Evolutionary conservation across 2,888 invertebrate genomes (phyloP).

Genomic region (Sericinus montela): DNA sequence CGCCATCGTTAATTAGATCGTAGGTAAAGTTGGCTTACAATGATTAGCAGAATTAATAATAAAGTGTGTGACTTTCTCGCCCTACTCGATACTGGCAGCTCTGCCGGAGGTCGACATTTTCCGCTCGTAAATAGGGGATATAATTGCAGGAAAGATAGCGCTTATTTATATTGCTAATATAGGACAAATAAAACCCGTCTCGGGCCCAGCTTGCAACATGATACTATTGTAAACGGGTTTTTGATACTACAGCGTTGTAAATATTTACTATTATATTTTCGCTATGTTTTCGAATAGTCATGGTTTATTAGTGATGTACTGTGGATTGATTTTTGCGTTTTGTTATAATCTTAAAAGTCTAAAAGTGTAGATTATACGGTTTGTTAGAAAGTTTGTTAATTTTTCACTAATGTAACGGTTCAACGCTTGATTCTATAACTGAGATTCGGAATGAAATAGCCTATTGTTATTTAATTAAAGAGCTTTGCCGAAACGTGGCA

Average conservation of each 20-base stretch:
- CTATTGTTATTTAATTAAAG: too few relatives aligned
- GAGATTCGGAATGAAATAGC: too few relatives aligned
- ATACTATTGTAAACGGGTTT: neutral
- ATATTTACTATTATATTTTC: conserved; percentile 6
- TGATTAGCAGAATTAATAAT: conserved; percentile 47
- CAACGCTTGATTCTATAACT: too few relatives aligned
- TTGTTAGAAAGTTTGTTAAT: too few relatives aligned
- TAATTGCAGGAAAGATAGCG: conserved; percentile 60
- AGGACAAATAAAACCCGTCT: conserved; percentile 29
- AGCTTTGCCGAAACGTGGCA: too few relatives aligned
- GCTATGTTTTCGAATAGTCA: neutral
- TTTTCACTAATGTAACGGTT: too few relatives aligned
- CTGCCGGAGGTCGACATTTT: conserved; percentile 52
- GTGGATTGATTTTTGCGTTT: too few relatives aligned
- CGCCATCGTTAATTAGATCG: conserved; percentile 15
- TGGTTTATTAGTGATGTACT: too few relatives aligned
- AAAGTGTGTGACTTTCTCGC: conserved; percentile 29
- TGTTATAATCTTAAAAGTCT: too few relatives aligned
- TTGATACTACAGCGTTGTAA: neutral
- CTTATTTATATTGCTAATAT: conserved; percentile 48
- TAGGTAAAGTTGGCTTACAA: conserved; percentile 25
- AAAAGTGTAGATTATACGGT: too few relatives aligned
- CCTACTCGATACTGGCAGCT: conserved; percentile 29
- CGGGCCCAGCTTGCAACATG: conserved; percentile 17
- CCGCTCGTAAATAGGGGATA: conserved; percentile 53